Evolutionary conservation across 2,797 vertebrate species (phyloP).

Genomic region (Sciurus vulgaris): DNA sequence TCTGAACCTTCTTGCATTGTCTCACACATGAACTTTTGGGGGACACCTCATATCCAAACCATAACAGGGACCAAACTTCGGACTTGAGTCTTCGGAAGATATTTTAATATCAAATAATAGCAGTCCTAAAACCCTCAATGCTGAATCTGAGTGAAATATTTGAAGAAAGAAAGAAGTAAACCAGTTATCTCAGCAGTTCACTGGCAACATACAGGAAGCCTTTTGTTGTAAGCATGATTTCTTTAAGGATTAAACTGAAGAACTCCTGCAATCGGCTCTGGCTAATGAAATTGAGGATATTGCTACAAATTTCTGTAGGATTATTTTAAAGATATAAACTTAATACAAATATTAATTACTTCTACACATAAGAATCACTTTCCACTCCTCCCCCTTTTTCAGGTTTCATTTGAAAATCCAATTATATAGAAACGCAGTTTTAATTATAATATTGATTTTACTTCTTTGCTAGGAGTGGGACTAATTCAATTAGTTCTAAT

Average conservation of each 20-base stretch:
- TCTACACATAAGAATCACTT: slow-evolving; percentile 67
- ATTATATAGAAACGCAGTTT: slow-evolving; percentile 83
- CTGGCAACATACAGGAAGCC: not conserved
- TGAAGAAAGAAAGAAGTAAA: not conserved
- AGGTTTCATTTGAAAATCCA: slow-evolving; percentile 83
- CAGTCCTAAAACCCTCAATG: not conserved
- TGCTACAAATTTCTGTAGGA: slow-evolving; percentile 60
- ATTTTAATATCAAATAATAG: not conserved
- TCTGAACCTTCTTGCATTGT: no score
- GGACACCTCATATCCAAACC: no score
- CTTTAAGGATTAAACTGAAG: slow-evolving; percentile 11
- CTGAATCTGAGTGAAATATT: not conserved
- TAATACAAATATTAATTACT: slow-evolving; percentile 82
- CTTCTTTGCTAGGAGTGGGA: slow-evolving; percentile 75
- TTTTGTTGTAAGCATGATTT: not conserved
- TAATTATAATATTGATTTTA: slow-evolving; percentile 85
- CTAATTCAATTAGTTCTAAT: slow-evolving; percentile 86
- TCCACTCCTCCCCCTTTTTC: slow-evolving; percentile 44
- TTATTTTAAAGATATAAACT: slow-evolving; percentile 82
- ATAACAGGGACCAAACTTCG: not conserved
- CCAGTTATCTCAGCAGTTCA: not conserved
- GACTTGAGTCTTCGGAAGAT: not conserved
- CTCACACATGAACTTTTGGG: no score
- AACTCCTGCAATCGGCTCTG: slow-evolving; percentile 44
- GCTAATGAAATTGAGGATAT: slow-evolving; percentile 62